These are phyloP conservation scores for Polymixis lichenea DNA, from an alignment of 2,888 invertebrate species.

Conservation along the genomic window DNA sequence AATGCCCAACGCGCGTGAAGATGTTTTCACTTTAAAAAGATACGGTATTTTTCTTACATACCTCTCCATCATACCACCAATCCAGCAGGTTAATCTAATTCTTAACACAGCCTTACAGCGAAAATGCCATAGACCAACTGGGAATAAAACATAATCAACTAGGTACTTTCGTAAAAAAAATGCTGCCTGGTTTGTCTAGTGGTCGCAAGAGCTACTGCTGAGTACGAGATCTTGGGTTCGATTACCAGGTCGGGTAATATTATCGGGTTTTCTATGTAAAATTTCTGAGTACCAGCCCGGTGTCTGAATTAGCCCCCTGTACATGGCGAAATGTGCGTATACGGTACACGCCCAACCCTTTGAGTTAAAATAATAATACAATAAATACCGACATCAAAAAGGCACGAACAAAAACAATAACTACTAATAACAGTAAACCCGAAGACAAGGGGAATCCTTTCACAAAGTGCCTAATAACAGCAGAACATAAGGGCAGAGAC, in stretches of 20 bases:
- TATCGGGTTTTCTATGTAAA: neutral
- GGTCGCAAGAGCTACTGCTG: neutral
- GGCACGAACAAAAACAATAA: constrained; percentile 16
- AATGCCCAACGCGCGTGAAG: too few relatives aligned
- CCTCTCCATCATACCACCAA: too few relatives aligned
- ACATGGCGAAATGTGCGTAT: too few relatives aligned
- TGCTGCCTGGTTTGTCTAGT: neutral
- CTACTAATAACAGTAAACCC: neutral
- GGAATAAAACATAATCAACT: neutral
- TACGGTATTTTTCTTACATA: too few relatives aligned
- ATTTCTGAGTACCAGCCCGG: neutral
- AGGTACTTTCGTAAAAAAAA: neutral
- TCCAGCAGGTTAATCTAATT: neutral
- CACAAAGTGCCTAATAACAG: constrained; percentile 56
- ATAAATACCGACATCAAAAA: neutral
- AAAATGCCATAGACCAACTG: neutral
- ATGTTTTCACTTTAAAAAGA: too few relatives aligned
- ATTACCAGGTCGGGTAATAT: too few relatives aligned
- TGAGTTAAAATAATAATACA: neutral
- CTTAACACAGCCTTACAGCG: neutral
- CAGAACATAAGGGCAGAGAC: constrained; percentile 49
- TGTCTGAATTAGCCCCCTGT: too few relatives aligned
- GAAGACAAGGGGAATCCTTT: constrained; percentile 35
- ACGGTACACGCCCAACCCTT: too few relatives aligned
- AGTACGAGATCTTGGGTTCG: too few relatives aligned